Evolutionary conservation across 64 coral and sea anemone genomes (phyloP), one percentile per base, ranked within the genome.

Genomic region (Catalaphyllia jardinei): DNA sequence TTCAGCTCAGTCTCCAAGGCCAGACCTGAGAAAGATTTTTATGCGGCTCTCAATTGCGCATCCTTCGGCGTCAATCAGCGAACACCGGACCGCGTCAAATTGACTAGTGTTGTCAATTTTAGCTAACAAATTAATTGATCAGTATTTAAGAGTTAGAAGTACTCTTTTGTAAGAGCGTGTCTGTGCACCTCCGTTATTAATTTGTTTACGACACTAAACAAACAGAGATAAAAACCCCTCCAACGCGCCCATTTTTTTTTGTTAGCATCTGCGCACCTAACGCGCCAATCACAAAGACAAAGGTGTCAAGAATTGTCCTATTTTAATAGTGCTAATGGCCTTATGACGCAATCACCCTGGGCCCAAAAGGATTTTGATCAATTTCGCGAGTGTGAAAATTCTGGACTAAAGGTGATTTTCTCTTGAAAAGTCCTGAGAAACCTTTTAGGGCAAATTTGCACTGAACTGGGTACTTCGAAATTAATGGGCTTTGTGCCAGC

Each of bases 181-280:
- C 59, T 80, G 3, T 9, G 54, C 27, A 31, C 30, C 17, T 42
- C 29, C 2, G 19, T 65, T 62, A 46, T 67, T n/a, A 29, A 31
- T 71, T 12, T 85, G 38, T 85, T 85, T 85, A 60, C 63, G 31
- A 65, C 62, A 62, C 59, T 83, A 83, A 55, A 57, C 25, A 80
- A 83, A 85, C 63, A 71, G 1, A 29, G 60, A 35, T 85, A 46
- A 51, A 8, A 67, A 71, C 22, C 0, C 81, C 81, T 50, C 81
- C 62, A 39, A 27, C 81, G 24, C 12, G 22, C 65, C 22, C 65
- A 27, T 52, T 27, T 42, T 67, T 52, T 71, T 18, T 31, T 33
- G 52, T 85, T 46, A 83, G 19, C 79, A 83, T 60, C 35, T 67
- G 81, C 20, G 3, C 39, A 35, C 19, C 60, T 31, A 9, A 51